Evolutionary conservation across 2,888 invertebrate species (phyloP), one percentile per base, ranked within the genome.

Genomic region (Leptura quadrifasciata): DNA sequence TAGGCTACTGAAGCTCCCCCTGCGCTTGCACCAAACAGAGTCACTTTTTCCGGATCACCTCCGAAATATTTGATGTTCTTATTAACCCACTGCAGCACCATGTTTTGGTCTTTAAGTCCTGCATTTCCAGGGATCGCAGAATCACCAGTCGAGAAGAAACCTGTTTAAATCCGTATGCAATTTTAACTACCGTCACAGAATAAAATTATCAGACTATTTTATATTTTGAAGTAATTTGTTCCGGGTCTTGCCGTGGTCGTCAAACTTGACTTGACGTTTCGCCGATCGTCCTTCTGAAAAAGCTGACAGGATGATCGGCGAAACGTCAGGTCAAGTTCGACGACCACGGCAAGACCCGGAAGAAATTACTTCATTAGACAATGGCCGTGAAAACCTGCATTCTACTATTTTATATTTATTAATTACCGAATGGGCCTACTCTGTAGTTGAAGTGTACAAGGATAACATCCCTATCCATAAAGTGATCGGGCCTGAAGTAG

Each of bases 371-470:
- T n/a, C n/a, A n/a, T n/a, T n/a, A n/a, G n/a, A n/a, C n/a, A n/a
- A n/a, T n/a, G n/a, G n/a, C n/a, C n/a, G n/a, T n/a, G n/a, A n/a
- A n/a, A n/a, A n/a, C n/a, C n/a, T n/a, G n/a, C n/a, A n/a, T n/a
- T n/a, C n/a, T n/a, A n/a, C n/a, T n/a, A n/a, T n/a, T n/a, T n/a
- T n/a, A n/a, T n/a, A n/a, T n/a, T n/a, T n/a, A n/a, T n/a, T 31
- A 31, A 31, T 4, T 31, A 82, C 93, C 95, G 73, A 95, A 85
- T 0, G 94, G 93, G 64, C 95, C 95, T 12, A 95, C 82, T 55
- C 95, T 90, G 83, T 95, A 95, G 86, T 93, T 94, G 0, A 95
- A 84, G 2, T 93, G 93, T 0, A 94, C 94, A 0, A 93, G 89
- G 0, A 95, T 91, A 2, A 94, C 90, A 79, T 93, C 92, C 55